Base-by-base conservation (phyloP, 2,113 vertebrate genomes). In the Pterophyllum scalare region DNA sequence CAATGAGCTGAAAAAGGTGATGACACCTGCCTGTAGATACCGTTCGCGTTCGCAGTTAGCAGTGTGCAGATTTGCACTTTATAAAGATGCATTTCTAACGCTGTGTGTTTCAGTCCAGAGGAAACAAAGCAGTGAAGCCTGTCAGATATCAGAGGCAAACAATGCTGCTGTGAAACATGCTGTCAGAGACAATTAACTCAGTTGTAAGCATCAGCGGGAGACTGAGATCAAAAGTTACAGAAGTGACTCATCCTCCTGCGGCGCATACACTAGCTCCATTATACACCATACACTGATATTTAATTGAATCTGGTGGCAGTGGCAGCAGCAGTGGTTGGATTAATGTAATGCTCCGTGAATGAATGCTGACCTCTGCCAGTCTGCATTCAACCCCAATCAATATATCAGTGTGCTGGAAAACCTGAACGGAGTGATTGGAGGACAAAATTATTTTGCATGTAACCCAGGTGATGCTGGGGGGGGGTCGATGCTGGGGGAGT, bases 251-350 rank as follows among this genome's bases (percentile, higher is more conserved):
- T 85, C 77, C 75, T 46, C 60, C 67, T 17, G 59, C 40, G 56
- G 67, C 56, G 74, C 77, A 80, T 13, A 56, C 59, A 46, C 75
- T 49, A 72, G n/a, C 75, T 87, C 87, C 67, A 82, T 84, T 89
- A 90, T 84, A 75, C 87, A 74, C 79, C 75, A 33, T 75, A 67
- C 75, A 72, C 35, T 26, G 24, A 78, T 61, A 64, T 76, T 85
- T 87, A 85, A 82, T 88, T 83, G 70, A 81, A 85, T 84, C 62
- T 85, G 87, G 89, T 70, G 70, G 78, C 38, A 17, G 15, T 79
- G 86, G 84, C 88, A 81, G 76, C 31, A 15, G 82, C 77, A 9
- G 31, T 3, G 24, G 11, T 2, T 9, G 72, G 46, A 65, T 76
- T 67, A 81, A 77, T 80, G 86, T 77, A 82, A 86, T 31, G 79